A percentile compares a stretch with the other conserved stretches of the same genome.
These are phyloP conservation scores for Stichodactyla helianthus DNA, from an alignment of 64 coral and sea anemone genomes.

Conservation along the genomic window DNA sequence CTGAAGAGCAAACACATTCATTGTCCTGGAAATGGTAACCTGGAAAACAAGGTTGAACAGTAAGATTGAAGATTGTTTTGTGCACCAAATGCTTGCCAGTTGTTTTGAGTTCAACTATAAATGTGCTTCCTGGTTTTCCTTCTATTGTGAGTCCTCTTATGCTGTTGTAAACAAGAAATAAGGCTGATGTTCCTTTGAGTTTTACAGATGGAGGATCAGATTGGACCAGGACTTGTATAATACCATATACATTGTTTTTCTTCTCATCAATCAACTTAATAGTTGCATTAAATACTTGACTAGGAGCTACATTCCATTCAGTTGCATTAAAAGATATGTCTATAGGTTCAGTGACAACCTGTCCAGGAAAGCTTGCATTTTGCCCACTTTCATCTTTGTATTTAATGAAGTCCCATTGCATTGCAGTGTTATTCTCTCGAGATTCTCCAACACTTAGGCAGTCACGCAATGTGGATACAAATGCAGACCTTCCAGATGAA, in stretches of 20 bases:
- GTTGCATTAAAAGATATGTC: conserved; percentile 21
- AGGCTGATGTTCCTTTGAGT: conserved; percentile 39
- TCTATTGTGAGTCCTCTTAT: conserved; percentile 22
- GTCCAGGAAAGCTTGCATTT: conserved; percentile 5
- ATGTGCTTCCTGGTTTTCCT: conserved; percentile 34
- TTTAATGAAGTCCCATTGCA: conserved; percentile 66
- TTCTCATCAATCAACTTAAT: conserved; percentile 62
- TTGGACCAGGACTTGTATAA: conserved; percentile 49
- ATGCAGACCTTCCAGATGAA: conserved; percentile 51
- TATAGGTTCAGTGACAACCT: conserved; percentile 67
- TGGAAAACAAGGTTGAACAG: conserved; percentile 40
- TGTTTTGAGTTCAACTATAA: conserved; percentile 57
- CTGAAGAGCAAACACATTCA: conserved; percentile 48
- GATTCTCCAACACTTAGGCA: conserved; percentile 48
- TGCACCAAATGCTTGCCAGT: conserved; percentile 48
- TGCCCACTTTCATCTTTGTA: conserved; percentile 21
- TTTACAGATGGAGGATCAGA: neutral
- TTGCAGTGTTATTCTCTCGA: conserved; percentile 38
- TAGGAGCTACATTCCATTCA: conserved; percentile 73
- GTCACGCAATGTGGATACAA: conserved; percentile 58
- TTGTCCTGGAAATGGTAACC: conserved; percentile 29
- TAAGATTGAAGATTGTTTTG: conserved; percentile 26
- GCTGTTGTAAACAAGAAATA: conserved; percentile 52
- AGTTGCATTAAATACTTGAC: conserved; percentile 63
- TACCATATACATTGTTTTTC: conserved; percentile 37